Conservation (phyloP, 2,888 invertebrate species). For the Morpho deidamia region DNA sequence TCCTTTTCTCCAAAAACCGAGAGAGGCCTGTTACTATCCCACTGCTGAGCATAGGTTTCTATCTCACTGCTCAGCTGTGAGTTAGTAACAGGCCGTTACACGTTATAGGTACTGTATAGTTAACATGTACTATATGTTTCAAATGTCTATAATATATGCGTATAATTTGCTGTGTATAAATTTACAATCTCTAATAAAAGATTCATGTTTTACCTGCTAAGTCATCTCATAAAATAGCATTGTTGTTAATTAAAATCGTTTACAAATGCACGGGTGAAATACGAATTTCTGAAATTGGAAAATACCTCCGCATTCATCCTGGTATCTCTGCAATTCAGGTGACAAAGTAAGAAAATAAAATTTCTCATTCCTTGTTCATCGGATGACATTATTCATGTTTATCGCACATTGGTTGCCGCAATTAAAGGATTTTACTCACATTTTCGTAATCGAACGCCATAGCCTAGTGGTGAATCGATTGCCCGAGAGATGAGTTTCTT, state of each 20-base stretch:
- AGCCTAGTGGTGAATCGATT: too few species aligned
- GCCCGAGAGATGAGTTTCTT: too few species aligned
- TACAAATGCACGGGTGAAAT: slow-evolving; percentile 8
- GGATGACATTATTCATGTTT: slow-evolving; percentile 73
- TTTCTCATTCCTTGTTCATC: slow-evolving; percentile 58
- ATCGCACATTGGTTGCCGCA: slow-evolving; percentile 62
- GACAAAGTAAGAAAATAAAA: slow-evolving; percentile 67
- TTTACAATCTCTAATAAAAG: neutral
- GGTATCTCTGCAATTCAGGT: slow-evolving; percentile 62
- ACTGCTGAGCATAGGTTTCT: too few species aligned
- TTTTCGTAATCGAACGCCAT: neutral
- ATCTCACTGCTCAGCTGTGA: too few species aligned
- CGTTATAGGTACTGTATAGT: too few species aligned
- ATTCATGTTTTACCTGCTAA: neutral
- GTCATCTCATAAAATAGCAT: too few species aligned
- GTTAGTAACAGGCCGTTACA: too few species aligned
- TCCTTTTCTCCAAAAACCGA: too few species aligned
- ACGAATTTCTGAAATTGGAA: slow-evolving; percentile 19
- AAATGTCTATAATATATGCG: too few species aligned
- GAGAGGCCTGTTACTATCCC: too few species aligned
- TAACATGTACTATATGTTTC: too few species aligned
- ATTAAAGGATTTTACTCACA: slow-evolving; percentile 58
- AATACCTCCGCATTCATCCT: slow-evolving; percentile 21
- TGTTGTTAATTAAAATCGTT: neutral
- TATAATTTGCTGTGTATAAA: neutral